These are phyloP conservation scores for Eledone cirrhosa DNA, from an alignment of 2,888 invertebrate species.

Conservation along the genomic window DNA sequence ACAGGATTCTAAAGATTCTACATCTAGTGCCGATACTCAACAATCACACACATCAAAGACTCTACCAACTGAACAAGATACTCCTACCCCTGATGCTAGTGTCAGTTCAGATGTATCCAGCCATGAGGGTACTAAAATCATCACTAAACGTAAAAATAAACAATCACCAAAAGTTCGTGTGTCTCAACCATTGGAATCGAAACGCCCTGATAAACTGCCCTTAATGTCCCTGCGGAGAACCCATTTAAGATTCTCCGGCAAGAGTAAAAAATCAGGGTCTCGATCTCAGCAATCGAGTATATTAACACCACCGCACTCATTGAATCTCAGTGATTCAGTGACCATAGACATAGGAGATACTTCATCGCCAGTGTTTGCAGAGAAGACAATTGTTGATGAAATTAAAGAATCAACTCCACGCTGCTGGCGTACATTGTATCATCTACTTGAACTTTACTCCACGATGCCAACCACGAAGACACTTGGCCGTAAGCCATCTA, in stretches of 20 bases:
- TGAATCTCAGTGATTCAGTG: slow-evolving; percentile 65
- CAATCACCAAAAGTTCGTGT: neutral
- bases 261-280: slow-evolving; percentile 39
- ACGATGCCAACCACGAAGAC: slow-evolving; percentile 95
- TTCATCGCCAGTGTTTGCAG: slow-evolving; percentile 63
- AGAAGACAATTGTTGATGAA: slow-evolving; percentile 65
- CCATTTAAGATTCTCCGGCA: slow-evolving; percentile 41
- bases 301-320: slow-evolving; percentile 56
- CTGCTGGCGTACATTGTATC: slow-evolving; percentile 95
- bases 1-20: slow-evolving; percentile 63
- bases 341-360: slow-evolving; percentile 61
- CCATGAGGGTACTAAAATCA: neutral
- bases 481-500: slow-evolving; percentile 69
- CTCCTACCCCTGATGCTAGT: slow-evolving; percentile 32
- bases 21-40: slow-evolving; percentile 60
- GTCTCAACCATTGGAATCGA: slow-evolving; percentile 21
- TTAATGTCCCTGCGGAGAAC: slow-evolving; percentile 28
- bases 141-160: neutral
- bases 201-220: slow-evolving; percentile 32
- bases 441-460: slow-evolving; percentile 89
- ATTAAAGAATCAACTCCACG: slow-evolving; percentile 73
- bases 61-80: slow-evolving; percentile 28
- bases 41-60: slow-evolving; percentile 49
- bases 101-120: slow-evolving; percentile 21
- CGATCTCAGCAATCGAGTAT: slow-evolving; percentile 40